These are phyloP conservation scores for Alviniconcha strummeri DNA, from an alignment of 2,888 invertebrate genomes.

Conservation along the genomic window DNA sequence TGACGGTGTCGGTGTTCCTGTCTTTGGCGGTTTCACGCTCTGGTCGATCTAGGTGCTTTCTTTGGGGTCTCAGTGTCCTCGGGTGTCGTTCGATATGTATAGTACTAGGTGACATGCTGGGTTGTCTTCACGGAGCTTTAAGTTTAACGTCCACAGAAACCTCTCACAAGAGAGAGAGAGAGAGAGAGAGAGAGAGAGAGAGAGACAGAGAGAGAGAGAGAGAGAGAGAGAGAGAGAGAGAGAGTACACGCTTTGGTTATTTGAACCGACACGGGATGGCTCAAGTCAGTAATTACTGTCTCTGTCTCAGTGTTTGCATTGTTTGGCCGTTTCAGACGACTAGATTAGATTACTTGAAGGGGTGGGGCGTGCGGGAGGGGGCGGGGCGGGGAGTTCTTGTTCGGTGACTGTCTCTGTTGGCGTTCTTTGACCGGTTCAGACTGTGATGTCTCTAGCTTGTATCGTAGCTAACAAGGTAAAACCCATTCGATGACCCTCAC, in stretches of 20 bases:
- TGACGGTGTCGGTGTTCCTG: too few species aligned
- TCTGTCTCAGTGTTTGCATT: not conserved
- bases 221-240: not conserved
- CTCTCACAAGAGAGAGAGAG: not conserved
- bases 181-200: not conserved
- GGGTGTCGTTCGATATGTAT: too few species aligned
- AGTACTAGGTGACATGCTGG: too few species aligned
- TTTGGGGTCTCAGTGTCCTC: too few species aligned
- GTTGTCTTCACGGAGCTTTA: too few species aligned
- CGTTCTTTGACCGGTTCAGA: too few species aligned
- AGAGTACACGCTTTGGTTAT: not conserved
- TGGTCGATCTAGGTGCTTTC: too few species aligned
- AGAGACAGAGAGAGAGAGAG: not conserved
- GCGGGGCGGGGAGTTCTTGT: not conserved
- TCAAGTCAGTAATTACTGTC: not conserved
- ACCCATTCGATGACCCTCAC: too few species aligned
- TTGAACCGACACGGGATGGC: not conserved
- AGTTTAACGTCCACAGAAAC: too few species aligned
- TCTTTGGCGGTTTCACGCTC: too few species aligned
- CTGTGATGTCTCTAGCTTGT: too few species aligned
- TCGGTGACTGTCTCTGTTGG: not conserved
- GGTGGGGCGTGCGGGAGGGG: not conserved
- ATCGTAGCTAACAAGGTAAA: too few species aligned
- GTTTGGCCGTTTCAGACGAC: not conserved
- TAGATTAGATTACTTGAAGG: not conserved